phyloP scores from a whole-genome alignment of 2,113 vertebrate genomes.

The Uria aalge region DNA sequence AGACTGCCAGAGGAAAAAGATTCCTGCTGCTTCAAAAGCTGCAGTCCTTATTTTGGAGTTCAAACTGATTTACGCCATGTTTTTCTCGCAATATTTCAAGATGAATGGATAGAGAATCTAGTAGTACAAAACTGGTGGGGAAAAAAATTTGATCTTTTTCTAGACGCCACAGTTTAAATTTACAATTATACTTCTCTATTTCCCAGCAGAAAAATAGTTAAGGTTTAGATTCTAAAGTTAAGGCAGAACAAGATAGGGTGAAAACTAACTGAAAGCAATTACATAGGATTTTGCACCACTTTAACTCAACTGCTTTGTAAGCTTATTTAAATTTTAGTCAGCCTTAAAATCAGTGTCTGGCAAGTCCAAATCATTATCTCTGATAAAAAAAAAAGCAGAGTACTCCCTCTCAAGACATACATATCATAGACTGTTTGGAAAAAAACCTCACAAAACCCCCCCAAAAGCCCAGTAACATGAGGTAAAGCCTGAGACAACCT shows the following conservation, averaged over 20 bases:
- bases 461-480: not conserved
- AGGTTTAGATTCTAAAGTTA: not conserved
- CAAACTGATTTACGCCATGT: fast-evolving
- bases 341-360: not conserved
- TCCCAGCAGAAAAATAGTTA: not conserved
- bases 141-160: not conserved
- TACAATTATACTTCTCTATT: not conserved
- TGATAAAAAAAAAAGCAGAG: not conserved
- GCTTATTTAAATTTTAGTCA: slow-evolving; percentile 22
- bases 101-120: not conserved
- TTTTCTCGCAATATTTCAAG: not conserved
- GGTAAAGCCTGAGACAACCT: not conserved
- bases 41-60: not conserved
- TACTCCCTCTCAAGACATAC: not conserved
- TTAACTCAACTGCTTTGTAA: not conserved
- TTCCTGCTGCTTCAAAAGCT: not conserved
- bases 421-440: not conserved
- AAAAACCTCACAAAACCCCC: not conserved
- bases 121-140: not conserved
- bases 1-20: not conserved
- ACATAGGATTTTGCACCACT: not conserved
- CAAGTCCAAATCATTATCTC: not conserved
- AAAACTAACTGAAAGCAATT: not conserved
- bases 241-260: not conserved
- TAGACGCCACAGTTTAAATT: not conserved